Evolutionary conservation across 2,113 vertebrate species (phyloP), one percentile per base, ranked within the genome.

Genomic region (Chelonoidis abingdonii): DNA sequence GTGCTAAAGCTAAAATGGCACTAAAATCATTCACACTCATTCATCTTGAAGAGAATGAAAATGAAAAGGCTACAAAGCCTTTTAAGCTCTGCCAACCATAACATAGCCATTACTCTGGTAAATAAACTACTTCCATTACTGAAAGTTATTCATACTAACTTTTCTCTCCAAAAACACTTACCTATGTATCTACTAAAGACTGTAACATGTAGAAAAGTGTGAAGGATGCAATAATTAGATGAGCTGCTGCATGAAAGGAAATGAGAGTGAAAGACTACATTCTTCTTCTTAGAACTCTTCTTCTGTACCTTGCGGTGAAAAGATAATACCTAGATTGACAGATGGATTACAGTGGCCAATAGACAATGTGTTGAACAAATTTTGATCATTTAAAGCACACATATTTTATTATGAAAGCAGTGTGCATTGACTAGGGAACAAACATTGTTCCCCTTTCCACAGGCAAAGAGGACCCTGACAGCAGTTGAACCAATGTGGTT

Each of bases 321-420:
- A 69, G 65, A 13, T 8, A n/a, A 6, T 49, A 62, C 76, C 0
- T 5, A 49, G 16, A 25, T 16, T 25, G 35, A 84, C 0, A 12
- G 31, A 80, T 80, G 79, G 85, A 53, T 75, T 5, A 79, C 25
- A 59, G 12, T 1, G 27, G 35, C 24, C 29, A 81, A n/a, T 21
- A 38, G 80, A 19, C 19, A 79, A 2, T 38, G 12, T 0, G 0
- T 65, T 25, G 75, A 7, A n/a, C 31, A 65, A 65, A 56, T 10
- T 56, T 49, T 2, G 1, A 2, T 82, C 4, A 47, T 47, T 78
- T 78, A 7, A 25, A 29, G 11, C 24, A 29, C 25, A 27, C 41
- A 78, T 47, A 27, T 78, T 78, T 47, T 47, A 75, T 19, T 41
- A 44, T 29, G 25, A 78, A 47, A 78, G 6, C 38, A 47, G 17